Percentiles rank a stretch among this genome's conserved stretches.
These are phyloP conservation scores for Danio tinwini DNA, from an alignment of 2,797 vertebrate genomes.

Conservation along the genomic window DNA sequence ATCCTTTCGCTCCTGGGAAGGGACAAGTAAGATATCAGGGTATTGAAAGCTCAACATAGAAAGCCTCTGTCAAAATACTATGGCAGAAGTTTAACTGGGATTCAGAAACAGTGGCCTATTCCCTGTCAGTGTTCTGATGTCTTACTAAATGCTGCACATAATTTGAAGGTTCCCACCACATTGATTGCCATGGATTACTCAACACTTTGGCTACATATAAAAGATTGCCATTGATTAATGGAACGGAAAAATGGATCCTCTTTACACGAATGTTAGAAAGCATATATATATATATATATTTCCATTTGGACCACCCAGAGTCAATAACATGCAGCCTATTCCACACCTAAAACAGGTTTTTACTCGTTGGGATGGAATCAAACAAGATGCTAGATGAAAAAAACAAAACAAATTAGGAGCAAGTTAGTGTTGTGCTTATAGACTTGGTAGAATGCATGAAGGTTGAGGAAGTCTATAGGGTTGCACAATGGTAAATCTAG, in stretches of 20 bases:
- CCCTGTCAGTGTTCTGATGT: background rate
- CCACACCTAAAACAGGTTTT: conserved; percentile 10
- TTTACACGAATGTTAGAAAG: background rate
- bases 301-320: conserved; percentile 11
- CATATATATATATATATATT: background rate
- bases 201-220: background rate
- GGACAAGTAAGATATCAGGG: background rate
- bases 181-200: background rate
- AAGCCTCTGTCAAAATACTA: background rate
- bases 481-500: background rate
- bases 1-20: background rate
- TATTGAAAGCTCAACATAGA: background rate
- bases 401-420: background rate
- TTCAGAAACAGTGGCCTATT: background rate
- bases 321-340: background rate
- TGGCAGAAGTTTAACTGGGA: background rate
- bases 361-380: background rate
- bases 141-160: background rate
- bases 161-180: background rate
- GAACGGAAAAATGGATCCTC: conserved; percentile 4
- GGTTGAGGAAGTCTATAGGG: background rate
- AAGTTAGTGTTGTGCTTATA: background rate
- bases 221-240: conserved; percentile 7
- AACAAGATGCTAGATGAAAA: conserved; percentile 6
- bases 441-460: background rate